Evolutionary conservation across 2,797 vertebrate species (phyloP), one percentile per base, ranked within the genome.

Genomic region (Eulemur coronatus): DNA sequence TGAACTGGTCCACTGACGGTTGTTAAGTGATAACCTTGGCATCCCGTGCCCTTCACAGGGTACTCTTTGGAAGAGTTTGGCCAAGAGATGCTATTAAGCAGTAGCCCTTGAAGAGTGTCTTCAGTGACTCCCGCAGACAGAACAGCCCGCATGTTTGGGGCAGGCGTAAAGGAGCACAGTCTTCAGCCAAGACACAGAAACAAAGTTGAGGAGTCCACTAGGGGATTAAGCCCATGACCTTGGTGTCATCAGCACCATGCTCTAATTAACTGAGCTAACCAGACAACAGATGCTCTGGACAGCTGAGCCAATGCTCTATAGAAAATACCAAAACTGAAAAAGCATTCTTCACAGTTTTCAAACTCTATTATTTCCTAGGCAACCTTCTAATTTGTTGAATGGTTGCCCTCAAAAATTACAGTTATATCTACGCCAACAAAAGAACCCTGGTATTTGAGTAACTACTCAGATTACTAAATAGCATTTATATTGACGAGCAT

Each of bases 181-280:
- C 72, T 81, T 70, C 33, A 65, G 72, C 30, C 73, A 96, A 80
- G 35, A 22, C 22, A 35, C 48, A 52, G 59, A 84, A 80, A 72
- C 57, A 82, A 95, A 97, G 46, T 65, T 65, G 41, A 89, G 46
- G 61, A 75, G 43, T 73, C 57, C 50, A 33, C 33, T 17, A 65
- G 61, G 28, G 43, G 63, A 78, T 96, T 73, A 86, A 84, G 43
- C 48, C 63, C 17, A 61, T 61, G 95, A 96, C 94, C 93, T 73
- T 87, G 57, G 35, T 84, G 52, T 80, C 75, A 33, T 57, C 1
- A 0, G 70, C 43, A 55, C 59, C 57, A 50, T 20, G 35, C 57
- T 91, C 38, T 94, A 84, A 89, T 97, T 90, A 96, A 84, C 82
- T 89, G 63, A 93, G 55, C 76, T 93, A 93, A 96, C 73, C 28